Evolutionary conservation across 2,113 vertebrate species (phyloP).

Genomic region (Dicaeum eximium): DNA sequence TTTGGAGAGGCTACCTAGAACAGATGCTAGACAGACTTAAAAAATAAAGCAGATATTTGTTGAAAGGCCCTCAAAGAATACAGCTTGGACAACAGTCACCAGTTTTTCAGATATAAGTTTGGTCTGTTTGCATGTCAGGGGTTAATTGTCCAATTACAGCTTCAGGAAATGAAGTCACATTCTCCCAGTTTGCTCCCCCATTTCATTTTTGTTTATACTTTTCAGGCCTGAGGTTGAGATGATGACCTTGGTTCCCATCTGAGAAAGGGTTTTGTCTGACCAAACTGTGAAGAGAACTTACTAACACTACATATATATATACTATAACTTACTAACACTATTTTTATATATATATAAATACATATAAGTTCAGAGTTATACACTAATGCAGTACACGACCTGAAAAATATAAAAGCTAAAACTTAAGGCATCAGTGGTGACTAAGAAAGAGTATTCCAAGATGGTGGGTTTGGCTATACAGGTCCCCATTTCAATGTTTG

Average conservation of each 20-base stretch:
- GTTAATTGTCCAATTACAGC: background rate
- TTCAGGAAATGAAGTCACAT: background rate
- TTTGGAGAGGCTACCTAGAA: background rate
- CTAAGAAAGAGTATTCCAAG: background rate
- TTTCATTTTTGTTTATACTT: background rate
- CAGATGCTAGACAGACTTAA: background rate
- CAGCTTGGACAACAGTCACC: too few relatives aligned
- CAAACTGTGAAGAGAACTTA: background rate
- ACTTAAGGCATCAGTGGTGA: background rate
- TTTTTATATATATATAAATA: too few relatives aligned
- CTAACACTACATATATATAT: too few relatives aligned
- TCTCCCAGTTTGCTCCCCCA: background rate
- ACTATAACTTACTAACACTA: background rate
- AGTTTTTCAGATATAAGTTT: background rate
- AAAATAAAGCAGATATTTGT: background rate
- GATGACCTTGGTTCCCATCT: background rate
- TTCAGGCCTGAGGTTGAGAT: background rate
- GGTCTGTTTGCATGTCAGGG: background rate
- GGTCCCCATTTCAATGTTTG: accelerated
- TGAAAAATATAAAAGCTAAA: background rate
- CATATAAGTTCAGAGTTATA: background rate
- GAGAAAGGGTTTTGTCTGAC: background rate
- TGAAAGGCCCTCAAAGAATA: background rate
- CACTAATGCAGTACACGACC: background rate
- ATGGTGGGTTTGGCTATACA: accelerated